Base-by-base conservation (phyloP, 2,888 invertebrate species). In the Ennomos quercinarius region DNA sequence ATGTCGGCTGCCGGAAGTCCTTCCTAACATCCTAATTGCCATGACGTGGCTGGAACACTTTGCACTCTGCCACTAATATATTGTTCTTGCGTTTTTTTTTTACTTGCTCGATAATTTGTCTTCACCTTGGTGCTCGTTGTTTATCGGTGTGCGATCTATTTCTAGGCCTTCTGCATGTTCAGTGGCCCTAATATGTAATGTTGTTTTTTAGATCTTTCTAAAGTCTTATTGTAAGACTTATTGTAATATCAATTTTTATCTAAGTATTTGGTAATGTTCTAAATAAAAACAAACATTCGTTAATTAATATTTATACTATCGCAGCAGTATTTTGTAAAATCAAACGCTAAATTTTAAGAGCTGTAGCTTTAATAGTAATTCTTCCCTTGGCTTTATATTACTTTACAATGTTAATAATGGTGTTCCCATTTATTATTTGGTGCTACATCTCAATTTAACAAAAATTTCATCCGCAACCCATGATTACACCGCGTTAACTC, bases 1-100 rank as follows among this genome's bases (percentile, higher is more conserved):
- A 70, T 71, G 63, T 52, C 58, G 61, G 58, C 71, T 71, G 55
- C 63, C 67, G 81, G 83, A 84, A 83, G 74, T 81, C 76, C 80
- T 83, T 83, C 76, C 70, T 71, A 64, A 71, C 71, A 70, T 80
- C 75, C 80, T 83, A 81, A 82, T 78, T 72, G 70, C 48, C 54
- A 64, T 80, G 72, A 76, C 72, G 71, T 69, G 56, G 64, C 44
- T 63, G 61, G 65, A 64, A 50, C 58, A 64, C 62, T 71, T 71
- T 61, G 62, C 71, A 68, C 61, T 63, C 57, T 49, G 56, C 44
- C 56, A 63, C 57, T 66, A 72, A 68, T 66, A 68, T 66, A 50
- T 48, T 63, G 48, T 66, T 69, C 12, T 54, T 62, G 40, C 46
- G 44, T 47, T 61, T 69, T 72, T n/a, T n/a, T 71, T 72, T 66